Evolutionary conservation across 2,888 invertebrate genomes (phyloP).

Genomic region (Oscheius sp.): DNA sequence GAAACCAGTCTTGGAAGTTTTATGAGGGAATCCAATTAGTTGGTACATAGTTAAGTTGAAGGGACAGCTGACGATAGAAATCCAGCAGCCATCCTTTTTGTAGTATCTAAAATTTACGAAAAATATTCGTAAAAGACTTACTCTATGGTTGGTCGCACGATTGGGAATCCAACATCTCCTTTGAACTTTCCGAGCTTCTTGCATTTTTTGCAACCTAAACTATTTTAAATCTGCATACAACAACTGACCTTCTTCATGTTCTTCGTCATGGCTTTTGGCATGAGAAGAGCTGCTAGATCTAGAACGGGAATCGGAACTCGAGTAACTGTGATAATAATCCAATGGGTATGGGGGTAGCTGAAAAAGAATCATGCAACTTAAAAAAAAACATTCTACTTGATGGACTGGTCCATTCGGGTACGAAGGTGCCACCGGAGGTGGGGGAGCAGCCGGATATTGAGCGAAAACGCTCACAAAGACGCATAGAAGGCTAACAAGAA

Average conservation of each 20-base stretch:
- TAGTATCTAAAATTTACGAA: too few species aligned
- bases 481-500: too few species aligned
- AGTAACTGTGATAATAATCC: too few species aligned
- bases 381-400: too few species aligned
- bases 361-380: too few species aligned
- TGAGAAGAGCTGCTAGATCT: not conserved
- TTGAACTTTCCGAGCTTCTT: not conserved
- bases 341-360: too few species aligned
- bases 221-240: not conserved
- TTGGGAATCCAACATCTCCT: not conserved
- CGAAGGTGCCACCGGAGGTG: too few species aligned
- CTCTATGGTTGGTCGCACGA: too few species aligned
- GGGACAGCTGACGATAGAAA: not conserved
- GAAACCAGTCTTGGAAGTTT: not conserved
- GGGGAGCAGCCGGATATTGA: too few species aligned
- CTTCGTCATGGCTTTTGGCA: not conserved
- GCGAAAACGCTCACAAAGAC: too few species aligned
- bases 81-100: not conserved
- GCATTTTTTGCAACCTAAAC: not conserved
- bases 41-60: not conserved
- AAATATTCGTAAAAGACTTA: too few species aligned
- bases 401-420: too few species aligned
- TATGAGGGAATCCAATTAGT: not conserved
- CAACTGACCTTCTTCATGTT: not conserved
- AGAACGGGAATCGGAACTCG: not conserved